phyloP scores from a whole-genome alignment of 1,140 invertebrate species.

The Brachionus koreanus region DNA sequence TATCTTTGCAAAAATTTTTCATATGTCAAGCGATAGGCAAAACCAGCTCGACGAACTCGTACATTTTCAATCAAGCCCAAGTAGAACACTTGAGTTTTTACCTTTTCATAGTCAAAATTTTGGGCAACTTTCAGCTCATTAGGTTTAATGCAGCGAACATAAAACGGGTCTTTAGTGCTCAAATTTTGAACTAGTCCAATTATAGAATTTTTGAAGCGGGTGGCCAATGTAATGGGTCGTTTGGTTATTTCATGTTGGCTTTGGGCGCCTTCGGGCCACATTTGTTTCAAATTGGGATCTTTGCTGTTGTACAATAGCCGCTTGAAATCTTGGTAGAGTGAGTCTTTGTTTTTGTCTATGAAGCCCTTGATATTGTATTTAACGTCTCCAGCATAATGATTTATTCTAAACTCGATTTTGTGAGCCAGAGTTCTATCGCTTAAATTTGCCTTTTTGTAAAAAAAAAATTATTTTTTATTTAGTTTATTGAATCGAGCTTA shows the following conservation, averaged over 20 bases:
- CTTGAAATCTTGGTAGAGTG: slow-evolving; percentile 91
- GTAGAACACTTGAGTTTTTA: slow-evolving; percentile 77
- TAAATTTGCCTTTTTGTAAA: background rate
- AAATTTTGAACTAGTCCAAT: slow-evolving; percentile 79
- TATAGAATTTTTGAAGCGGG: slow-evolving; percentile 91
- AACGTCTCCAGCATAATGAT: slow-evolving; percentile 93
- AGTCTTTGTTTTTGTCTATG: slow-evolving; percentile 92
- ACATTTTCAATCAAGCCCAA: slow-evolving; percentile 87
- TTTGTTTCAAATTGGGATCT: slow-evolving; percentile 64
- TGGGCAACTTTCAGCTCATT: slow-evolving; percentile 83
- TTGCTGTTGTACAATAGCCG: slow-evolving; percentile 72
- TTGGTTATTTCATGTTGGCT: slow-evolving; percentile 85
- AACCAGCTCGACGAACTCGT: slow-evolving; percentile 83
- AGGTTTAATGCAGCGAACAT: slow-evolving; percentile 90
- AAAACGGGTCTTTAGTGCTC: slow-evolving; percentile 83
- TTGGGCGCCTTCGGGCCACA: slow-evolving; percentile 92
- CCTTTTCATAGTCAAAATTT: slow-evolving; percentile 71
- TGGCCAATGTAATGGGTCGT: slow-evolving; percentile 82
- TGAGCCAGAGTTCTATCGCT: slow-evolving; percentile 59
- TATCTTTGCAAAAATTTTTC: slow-evolving; percentile 81
- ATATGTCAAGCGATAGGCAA: slow-evolving; percentile 83
- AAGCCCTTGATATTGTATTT: slow-evolving; percentile 83
- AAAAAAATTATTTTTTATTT: background rate
- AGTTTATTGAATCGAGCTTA: slow-evolving; percentile 47
- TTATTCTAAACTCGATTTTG: slow-evolving; percentile 72